A percentile compares a stretch with the other conserved stretches of the same genome.
phyloP scores from a whole-genome alignment of 1,140 invertebrate species.

The Coptotermes formosanus region DNA sequence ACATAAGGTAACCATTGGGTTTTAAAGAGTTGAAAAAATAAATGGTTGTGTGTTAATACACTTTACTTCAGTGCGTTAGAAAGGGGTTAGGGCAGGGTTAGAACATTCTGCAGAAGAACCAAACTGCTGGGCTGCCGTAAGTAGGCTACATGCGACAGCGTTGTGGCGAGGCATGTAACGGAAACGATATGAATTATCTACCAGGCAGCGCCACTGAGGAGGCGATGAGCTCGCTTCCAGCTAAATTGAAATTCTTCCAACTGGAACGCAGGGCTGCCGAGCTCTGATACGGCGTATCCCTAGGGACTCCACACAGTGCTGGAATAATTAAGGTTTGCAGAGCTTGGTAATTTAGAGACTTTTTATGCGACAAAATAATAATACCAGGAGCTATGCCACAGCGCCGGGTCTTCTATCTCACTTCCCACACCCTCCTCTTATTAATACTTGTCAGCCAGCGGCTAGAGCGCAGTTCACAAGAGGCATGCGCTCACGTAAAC shows the following conservation, averaged over 20 bases:
- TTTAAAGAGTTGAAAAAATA: no score
- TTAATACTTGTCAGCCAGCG: background rate
- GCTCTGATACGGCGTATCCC: conserved; percentile 2
- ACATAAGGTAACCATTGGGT: no score
- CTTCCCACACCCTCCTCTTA: background rate
- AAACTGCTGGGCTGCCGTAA: background rate
- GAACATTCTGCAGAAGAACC: no score
- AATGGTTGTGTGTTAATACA: no score
- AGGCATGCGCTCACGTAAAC: background rate
- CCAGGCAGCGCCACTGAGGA: background rate
- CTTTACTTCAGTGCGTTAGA: no score
- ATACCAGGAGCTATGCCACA: conserved; percentile 1
- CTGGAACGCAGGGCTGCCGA: conserved; percentile 2
- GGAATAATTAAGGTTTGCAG: background rate
- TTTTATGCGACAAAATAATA: background rate
- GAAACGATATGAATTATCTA: conserved; percentile 13
- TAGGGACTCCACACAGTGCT: background rate
- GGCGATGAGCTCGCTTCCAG: background rate
- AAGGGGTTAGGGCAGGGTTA: no score
- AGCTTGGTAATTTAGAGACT: conserved; percentile 12
- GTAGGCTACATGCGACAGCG: background rate
- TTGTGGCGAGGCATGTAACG: background rate
- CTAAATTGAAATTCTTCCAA: conserved; percentile 19
- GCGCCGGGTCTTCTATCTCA: background rate
- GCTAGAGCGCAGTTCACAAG: background rate